phyloP scores from a whole-genome alignment of 2,888 invertebrate genomes.

The Eledona agricola region DNA sequence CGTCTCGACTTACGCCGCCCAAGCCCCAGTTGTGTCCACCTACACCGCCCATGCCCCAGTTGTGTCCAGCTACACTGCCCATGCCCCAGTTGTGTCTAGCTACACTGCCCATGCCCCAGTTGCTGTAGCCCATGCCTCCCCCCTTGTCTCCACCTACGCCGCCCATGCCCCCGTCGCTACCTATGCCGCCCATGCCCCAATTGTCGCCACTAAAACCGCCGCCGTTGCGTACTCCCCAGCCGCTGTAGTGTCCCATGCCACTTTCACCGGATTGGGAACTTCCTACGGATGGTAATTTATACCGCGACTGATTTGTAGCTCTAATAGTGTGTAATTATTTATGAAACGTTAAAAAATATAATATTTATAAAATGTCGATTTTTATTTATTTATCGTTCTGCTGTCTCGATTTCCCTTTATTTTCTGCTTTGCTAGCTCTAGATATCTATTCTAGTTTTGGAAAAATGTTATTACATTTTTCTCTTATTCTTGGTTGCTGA shows the following conservation, averaged over 20 bases:
- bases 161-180: constrained; percentile 44
- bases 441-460: too few relatives aligned
- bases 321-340: constrained; percentile 19
- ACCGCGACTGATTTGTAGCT: constrained; percentile 12
- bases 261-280: constrained; percentile 70
- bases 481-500: too few relatives aligned
- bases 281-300: constrained; percentile 69
- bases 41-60: constrained; percentile 46
- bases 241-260: constrained; percentile 70
- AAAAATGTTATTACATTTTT: constrained; percentile 4
- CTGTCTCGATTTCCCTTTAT: too few relatives aligned
- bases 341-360: constrained; percentile 17
- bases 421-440: too few relatives aligned
- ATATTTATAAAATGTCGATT: too few relatives aligned
- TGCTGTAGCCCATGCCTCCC: constrained; percentile 45
- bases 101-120: constrained; percentile 52
- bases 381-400: too few relatives aligned
- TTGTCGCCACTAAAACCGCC: constrained; percentile 47
- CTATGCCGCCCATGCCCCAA: constrained; percentile 50
- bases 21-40: constrained; percentile 51
- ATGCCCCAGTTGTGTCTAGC: constrained; percentile 51
- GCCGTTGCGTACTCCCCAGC: constrained; percentile 68
- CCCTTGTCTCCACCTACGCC: constrained; percentile 37
- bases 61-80: constrained; percentile 48
- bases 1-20: constrained; percentile 54